Conservation (phyloP, 2,797 vertebrate genomes). For the Columba guinea region DNA sequence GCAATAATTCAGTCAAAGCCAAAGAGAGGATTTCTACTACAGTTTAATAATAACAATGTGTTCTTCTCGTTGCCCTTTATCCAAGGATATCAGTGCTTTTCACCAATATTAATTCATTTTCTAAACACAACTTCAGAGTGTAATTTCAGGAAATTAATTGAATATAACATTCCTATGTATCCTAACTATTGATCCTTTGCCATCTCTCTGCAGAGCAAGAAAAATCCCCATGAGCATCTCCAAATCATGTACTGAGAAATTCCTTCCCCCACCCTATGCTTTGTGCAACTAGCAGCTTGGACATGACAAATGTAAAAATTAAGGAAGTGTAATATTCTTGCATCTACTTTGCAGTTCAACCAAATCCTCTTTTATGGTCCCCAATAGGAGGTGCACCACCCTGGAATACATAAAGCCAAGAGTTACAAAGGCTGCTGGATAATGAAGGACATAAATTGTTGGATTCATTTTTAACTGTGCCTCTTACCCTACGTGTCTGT, state of each 20-base stretch:
- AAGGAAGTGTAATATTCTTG: not conserved
- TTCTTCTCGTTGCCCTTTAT: slow-evolving; percentile 57
- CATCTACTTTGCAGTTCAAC: not conserved
- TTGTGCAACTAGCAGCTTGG: not conserved
- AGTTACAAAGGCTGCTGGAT: not conserved
- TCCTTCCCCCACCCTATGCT: not conserved
- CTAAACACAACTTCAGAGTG: slow-evolving; percentile 35
- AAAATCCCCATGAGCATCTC: not conserved
- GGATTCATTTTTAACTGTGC: not conserved
- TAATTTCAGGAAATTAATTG: slow-evolving; percentile 56
- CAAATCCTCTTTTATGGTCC: not conserved
- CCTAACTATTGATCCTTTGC: not conserved
- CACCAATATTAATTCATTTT: slow-evolving; percentile 60
- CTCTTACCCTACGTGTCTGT: not conserved
- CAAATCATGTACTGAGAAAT: not conserved
- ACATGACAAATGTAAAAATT: not conserved
- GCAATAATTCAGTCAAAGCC: slow-evolving; percentile 61
- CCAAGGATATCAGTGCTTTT: slow-evolving; percentile 59
- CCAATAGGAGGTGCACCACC: not conserved
- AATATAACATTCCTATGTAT: not conserved
- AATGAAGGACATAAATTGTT: not conserved
- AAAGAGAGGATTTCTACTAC: slow-evolving; percentile 53
- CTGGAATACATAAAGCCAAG: not conserved
- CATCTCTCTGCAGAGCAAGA: not conserved
- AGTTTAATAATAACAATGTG: slow-evolving; percentile 56